Conservation (phyloP, 2,113 vertebrate genomes). For the Trichomycterus rosablanca region DNA sequence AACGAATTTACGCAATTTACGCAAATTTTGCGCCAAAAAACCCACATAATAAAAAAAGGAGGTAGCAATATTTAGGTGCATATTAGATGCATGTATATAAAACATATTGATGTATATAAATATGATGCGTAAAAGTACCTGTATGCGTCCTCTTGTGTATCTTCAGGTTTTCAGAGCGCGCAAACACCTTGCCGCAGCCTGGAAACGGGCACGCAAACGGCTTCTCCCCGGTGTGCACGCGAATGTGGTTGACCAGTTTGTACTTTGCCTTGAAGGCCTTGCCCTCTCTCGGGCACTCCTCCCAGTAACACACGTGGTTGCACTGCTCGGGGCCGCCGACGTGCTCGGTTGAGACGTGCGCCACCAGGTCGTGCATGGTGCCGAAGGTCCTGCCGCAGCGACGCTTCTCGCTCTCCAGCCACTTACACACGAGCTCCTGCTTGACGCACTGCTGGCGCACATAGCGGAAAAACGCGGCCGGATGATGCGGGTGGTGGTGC, state of each 20-base stretch:
- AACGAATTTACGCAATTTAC: no score
- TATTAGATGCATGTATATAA: no score
- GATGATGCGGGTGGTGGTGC: slow-evolving; percentile 52
- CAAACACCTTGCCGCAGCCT: slow-evolving; percentile 85
- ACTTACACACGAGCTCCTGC: slow-evolving; percentile 87
- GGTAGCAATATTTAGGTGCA: no score
- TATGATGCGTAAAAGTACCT: slow-evolving; percentile 64
- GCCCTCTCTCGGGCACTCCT: slow-evolving; percentile 80
- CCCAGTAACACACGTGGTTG: slow-evolving; percentile 85
- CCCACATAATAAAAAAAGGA: no score
- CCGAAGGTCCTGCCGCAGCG: slow-evolving; percentile 86
- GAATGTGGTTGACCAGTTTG: slow-evolving; percentile 86
- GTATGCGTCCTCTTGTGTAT: slow-evolving; percentile 90
- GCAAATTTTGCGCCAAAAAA: background rate
- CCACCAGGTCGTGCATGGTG: slow-evolving; percentile 88
- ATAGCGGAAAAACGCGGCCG: slow-evolving; percentile 85
- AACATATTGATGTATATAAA: no score
- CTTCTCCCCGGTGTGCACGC: slow-evolving; percentile 86
- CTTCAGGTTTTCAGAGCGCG: slow-evolving; percentile 86
- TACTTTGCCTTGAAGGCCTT: slow-evolving; percentile 92
- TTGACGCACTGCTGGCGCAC: slow-evolving; percentile 88
- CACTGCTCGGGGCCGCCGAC: slow-evolving; percentile 84
- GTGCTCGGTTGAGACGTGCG: slow-evolving; percentile 84
- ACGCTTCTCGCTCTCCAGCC: slow-evolving; percentile 78
- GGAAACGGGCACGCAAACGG: slow-evolving; percentile 86